Conservation (phyloP, 1,140 invertebrate species). For the Drosophila yakuba region DNA sequence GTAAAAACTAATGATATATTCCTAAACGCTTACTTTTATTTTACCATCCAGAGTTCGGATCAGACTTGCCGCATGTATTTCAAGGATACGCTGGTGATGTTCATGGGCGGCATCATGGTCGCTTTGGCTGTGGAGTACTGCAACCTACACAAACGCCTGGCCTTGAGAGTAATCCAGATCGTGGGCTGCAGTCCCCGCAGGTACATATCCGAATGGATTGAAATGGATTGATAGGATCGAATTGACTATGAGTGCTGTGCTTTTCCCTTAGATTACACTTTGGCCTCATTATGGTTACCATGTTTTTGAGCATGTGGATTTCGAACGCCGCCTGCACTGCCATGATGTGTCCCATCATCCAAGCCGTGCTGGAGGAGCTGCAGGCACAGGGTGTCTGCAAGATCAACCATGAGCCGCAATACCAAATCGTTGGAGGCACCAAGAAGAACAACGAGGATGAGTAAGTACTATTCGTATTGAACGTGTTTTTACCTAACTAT, state of each 20-base stretch:
- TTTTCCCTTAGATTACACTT: slow-evolving; percentile 87
- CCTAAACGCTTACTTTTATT: neutral
- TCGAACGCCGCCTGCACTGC: slow-evolving; percentile 93
- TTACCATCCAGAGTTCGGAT: slow-evolving; percentile 85
- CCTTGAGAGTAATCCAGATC: slow-evolving; percentile 90
- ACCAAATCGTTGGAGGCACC: slow-evolving; percentile 84
- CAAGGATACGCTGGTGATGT: slow-evolving; percentile 95
- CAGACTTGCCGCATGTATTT: slow-evolving; percentile 90
- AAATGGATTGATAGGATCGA: neutral
- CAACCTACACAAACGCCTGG: slow-evolving; percentile 93
- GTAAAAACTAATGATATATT: neutral
- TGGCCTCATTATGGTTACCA: slow-evolving; percentile 91
- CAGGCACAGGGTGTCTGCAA: slow-evolving; percentile 89
- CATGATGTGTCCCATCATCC: slow-evolving; percentile 94
- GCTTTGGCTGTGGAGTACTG: slow-evolving; percentile 94
- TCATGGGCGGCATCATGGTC: slow-evolving; percentile 91
- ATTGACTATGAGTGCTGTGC: neutral
- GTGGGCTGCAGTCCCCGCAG: slow-evolving; percentile 91
- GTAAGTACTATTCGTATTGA: slow-evolving; percentile 42
- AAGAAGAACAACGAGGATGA: slow-evolving; percentile 84
- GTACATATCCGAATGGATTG: slow-evolving; percentile 59
- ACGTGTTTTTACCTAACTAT: too few species aligned
- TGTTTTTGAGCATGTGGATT: slow-evolving; percentile 94
- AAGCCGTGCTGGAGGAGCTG: slow-evolving; percentile 90
- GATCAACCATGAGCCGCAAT: slow-evolving; percentile 86